phyloP scores from a whole-genome alignment of 2,113 vertebrate genomes.

The Serilophus lunatus region DNA sequence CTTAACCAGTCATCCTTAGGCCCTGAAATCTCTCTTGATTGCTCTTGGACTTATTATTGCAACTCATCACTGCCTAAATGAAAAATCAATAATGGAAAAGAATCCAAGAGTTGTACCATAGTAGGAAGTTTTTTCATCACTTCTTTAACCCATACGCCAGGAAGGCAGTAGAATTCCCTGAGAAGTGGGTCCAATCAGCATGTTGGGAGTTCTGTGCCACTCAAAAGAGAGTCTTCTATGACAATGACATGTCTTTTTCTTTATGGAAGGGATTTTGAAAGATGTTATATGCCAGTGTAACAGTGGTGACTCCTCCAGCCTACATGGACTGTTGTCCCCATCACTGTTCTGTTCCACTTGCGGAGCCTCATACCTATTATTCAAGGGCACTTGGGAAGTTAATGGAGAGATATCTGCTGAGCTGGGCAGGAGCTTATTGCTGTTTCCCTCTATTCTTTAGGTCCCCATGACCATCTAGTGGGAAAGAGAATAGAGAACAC shows the following conservation, averaged over 20 bases:
- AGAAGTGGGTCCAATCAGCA: background rate
- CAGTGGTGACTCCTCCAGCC: background rate
- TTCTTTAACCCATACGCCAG: background rate
- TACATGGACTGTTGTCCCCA: background rate
- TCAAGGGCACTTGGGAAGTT: background rate
- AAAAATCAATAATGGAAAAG: background rate
- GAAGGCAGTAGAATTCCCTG: background rate
- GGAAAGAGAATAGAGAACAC: background rate
- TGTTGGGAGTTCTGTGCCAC: background rate
- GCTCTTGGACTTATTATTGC: background rate
- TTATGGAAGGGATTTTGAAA: background rate
- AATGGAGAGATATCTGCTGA: background rate
- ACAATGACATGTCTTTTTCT: background rate
- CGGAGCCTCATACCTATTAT: background rate
- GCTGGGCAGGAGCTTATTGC: background rate
- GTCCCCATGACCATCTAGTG: too few species aligned
- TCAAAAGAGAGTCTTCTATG: background rate
- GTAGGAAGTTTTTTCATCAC: background rate
- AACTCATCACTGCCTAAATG: background rate
- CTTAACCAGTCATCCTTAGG: background rate
- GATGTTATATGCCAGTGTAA: background rate
- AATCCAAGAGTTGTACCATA: rapidly evolving
- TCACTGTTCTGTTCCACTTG: background rate
- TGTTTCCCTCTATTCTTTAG: background rate
- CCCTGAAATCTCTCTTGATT: background rate